These are phyloP conservation scores for Oscheius sp. DNA, from an alignment of 2,888 invertebrate species.

Conservation along the genomic window DNA sequence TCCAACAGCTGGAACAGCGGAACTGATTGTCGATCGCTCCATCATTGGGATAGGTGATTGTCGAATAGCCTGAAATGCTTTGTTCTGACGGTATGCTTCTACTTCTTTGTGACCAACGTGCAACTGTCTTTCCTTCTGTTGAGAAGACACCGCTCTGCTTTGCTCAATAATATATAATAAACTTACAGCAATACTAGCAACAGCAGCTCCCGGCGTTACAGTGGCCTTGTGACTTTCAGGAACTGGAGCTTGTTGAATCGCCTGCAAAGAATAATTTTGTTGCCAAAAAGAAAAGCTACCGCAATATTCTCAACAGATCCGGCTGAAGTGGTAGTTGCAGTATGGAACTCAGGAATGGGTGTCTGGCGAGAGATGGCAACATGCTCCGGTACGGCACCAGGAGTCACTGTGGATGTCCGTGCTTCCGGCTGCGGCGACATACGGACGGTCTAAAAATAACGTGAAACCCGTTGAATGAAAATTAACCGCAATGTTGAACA, in stretches of 20 bases:
- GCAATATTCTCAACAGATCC: slow-evolving; percentile 57
- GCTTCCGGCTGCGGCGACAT: slow-evolving; percentile 52
- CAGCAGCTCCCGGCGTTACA: slow-evolving; percentile 39
- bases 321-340: slow-evolving; percentile 47
- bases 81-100: not conserved
- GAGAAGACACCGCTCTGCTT: too few relatives aligned
- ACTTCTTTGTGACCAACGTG: too few relatives aligned
- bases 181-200: slow-evolving; percentile 39
- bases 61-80: slow-evolving; percentile 35
- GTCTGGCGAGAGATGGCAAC: slow-evolving; percentile 43
- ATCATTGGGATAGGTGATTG: slow-evolving; percentile 50
- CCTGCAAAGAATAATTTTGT: slow-evolving; percentile 3
- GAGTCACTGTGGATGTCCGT: slow-evolving; percentile 46
- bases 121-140: too few relatives aligned
- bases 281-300: slow-evolving; percentile 24
- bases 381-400: slow-evolving; percentile 46
- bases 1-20: slow-evolving; percentile 47
- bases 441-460: slow-evolving; percentile 40
- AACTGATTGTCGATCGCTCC: slow-evolving; percentile 43
- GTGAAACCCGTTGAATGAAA: not conserved
- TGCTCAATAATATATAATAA: not conserved
- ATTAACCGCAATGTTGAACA: slow-evolving; percentile 49
- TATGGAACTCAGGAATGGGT: slow-evolving; percentile 48
- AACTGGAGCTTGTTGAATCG: slow-evolving; percentile 42
- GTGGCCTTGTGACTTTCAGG: slow-evolving; percentile 48